These are phyloP conservation scores for Oppia nitens DNA, from an alignment of 1,140 invertebrate genomes.

Conservation along the genomic window DNA sequence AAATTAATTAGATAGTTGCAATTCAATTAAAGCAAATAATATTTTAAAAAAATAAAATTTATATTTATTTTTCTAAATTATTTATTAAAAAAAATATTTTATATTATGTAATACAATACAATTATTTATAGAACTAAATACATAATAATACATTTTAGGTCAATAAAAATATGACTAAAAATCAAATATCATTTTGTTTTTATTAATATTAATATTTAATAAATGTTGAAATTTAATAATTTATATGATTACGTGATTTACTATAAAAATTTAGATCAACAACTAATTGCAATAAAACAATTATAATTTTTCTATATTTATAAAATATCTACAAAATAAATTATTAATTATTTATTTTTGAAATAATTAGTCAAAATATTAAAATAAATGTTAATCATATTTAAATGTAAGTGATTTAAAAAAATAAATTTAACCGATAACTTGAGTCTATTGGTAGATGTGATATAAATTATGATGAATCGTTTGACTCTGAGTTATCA, in stretches of 20 bases:
- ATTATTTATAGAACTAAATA: too few relatives aligned
- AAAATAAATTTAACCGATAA: background rate
- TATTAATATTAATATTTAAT: too few relatives aligned
- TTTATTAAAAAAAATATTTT: too few relatives aligned
- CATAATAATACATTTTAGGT: background rate
- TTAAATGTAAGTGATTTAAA: too few relatives aligned
- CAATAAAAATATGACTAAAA: conserved; percentile 63
- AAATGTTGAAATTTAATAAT: too few relatives aligned
- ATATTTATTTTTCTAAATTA: background rate
- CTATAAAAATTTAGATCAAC: too few relatives aligned
- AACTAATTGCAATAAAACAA: too few relatives aligned
- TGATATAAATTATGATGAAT: background rate
- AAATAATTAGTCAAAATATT: too few relatives aligned
- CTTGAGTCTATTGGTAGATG: background rate
- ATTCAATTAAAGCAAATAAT: background rate
- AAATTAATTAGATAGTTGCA: background rate
- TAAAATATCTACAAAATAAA: background rate
- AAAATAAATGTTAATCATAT: too few relatives aligned
- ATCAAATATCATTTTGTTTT: conserved; percentile 97
- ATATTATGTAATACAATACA: too few relatives aligned
- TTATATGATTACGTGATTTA: too few relatives aligned
- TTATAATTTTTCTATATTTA: too few relatives aligned
- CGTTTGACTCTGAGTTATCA: background rate
- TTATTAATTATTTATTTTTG: background rate
- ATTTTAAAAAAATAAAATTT: background rate